These are phyloP conservation scores for Halictus rubicundus DNA, from an alignment of 1,140 invertebrate genomes.

Conservation along the genomic window DNA sequence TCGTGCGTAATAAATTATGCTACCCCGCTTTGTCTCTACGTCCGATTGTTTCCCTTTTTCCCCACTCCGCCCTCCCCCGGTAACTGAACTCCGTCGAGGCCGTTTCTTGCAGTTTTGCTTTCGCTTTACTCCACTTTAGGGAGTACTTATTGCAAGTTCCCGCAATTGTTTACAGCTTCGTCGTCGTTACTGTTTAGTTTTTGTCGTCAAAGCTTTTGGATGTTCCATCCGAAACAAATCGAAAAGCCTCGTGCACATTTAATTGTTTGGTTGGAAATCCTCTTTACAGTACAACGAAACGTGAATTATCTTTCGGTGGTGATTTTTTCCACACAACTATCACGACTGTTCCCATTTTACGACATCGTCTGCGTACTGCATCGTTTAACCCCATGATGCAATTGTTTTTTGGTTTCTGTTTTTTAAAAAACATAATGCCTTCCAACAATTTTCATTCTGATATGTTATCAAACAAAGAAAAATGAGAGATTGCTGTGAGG, in stretches of 20 bases:
- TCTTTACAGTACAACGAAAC: too few species aligned
- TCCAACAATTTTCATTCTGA: too few species aligned
- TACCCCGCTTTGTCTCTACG: slow-evolving; percentile 35
- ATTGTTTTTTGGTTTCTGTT: too few species aligned
- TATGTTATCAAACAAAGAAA: too few species aligned
- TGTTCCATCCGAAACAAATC: background rate
- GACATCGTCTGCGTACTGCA: too few species aligned
- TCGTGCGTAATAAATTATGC: slow-evolving; percentile 56
- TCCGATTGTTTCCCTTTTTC: slow-evolving; percentile 52
- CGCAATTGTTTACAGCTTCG: slow-evolving; percentile 15
- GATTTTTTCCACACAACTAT: too few species aligned
- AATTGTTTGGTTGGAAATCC: background rate
- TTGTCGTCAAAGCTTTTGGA: background rate
- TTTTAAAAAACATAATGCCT: too few species aligned
- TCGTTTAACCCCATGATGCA: too few species aligned
- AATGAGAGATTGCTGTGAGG: too few species aligned
- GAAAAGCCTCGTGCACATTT: background rate
- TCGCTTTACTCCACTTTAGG: slow-evolving; percentile 14
- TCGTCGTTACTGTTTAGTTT: background rate
- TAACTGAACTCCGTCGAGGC: background rate
- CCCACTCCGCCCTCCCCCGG: background rate
- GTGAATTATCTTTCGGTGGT: too few species aligned
- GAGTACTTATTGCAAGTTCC: background rate
- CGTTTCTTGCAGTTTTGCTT: slow-evolving; percentile 8
- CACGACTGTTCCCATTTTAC: too few species aligned